A percentile compares a stretch with the other conserved stretches of the same genome.
phyloP scores from a whole-genome alignment of 2,113 vertebrate genomes.

The Rhinopithecus roxellana region DNA sequence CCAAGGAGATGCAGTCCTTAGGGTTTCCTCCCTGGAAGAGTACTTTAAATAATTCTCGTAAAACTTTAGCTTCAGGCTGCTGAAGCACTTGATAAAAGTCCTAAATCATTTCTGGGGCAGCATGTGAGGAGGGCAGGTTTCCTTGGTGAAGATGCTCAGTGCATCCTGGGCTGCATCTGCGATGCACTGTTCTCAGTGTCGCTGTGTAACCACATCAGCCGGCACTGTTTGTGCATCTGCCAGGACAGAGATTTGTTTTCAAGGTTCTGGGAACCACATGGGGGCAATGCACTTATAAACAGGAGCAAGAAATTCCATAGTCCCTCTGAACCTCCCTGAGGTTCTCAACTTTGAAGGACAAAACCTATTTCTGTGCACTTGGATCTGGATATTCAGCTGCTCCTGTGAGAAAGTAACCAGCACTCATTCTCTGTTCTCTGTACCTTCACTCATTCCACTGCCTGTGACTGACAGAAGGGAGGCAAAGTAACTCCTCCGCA shows the following conservation, averaged over 20 bases:
- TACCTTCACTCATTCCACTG: constrained; percentile 92
- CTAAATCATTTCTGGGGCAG: constrained; percentile 90
- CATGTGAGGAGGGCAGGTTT: constrained; percentile 90
- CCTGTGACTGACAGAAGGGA: constrained; percentile 90
- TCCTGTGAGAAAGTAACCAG: constrained; percentile 92
- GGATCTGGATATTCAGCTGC: constrained; percentile 92
- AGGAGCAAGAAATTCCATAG: constrained; percentile 91
- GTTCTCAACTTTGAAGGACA: constrained; percentile 89
- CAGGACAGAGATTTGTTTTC: constrained; percentile 90
- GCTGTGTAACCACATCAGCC: constrained; percentile 89
- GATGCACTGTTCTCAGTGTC: constrained; percentile 90
- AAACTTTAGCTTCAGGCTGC: constrained; percentile 91
- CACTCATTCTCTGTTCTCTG: constrained; percentile 90
- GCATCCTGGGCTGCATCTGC: constrained; percentile 89
- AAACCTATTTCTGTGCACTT: constrained; percentile 91
- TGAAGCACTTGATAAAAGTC: constrained; percentile 91
- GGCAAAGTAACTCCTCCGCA: constrained; percentile 90
- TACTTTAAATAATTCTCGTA: constrained; percentile 81
- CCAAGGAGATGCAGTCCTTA: constrained; percentile 83
- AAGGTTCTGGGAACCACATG: constrained; percentile 89
- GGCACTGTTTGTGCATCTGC: constrained; percentile 91
- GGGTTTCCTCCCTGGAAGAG: constrained; percentile 93
- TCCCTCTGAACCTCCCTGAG: constrained; percentile 90
- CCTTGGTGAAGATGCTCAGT: constrained; percentile 91
- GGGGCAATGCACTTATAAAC: constrained; percentile 91